Evolutionary conservation across 1,140 invertebrate species (phyloP), one percentile per base, ranked within the genome.

Genomic region (Whitmania pigra): DNA sequence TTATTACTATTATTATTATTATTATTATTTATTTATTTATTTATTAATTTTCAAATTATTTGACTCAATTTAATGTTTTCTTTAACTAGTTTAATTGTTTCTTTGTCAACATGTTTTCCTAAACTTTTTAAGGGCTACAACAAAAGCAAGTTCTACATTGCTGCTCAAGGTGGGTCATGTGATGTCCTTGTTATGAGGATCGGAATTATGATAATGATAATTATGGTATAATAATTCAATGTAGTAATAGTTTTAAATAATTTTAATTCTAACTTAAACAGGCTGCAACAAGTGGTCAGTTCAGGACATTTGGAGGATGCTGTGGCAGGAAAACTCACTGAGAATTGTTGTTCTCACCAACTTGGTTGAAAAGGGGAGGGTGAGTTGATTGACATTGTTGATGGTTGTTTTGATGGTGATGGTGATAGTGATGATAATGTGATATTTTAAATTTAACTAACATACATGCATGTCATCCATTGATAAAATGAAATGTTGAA

Each of bases 261-360:
- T 49, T 1, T 49, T 11, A 49, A 49, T 49, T 15, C 13, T 49
- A 49, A 15, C 9, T 49, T 49, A 49, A 49, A 49, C 13, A 76
- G 76, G 73, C 7, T 76, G 76, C 15, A 76, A 67, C 49, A 75
- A 76, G 29, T 72, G 70, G 20, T 81, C 81, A 9, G 73, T 82
- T 63, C 67, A 76, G 29, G 76, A 78, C 69, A 75, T 77, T 66
- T 77, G 76, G 76, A 72, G 75, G 13, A 77, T 78, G 76, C 53
- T 77, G 43, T 78, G 77, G 77, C 76, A 77, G 68, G 71, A 73
- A 22, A 49, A 73, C 22, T 55, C 57, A 17, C 68, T 49, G 15
- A 71, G 71, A 17, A 78, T 78, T 55, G 72, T 78, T 15, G 77
- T 78, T 76, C 71, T 77, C n/a, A 77, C 77, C 9, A 75, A 75